Conservation (phyloP, 1,140 invertebrate species). For the Pseudomyrmex sp. region DNA sequence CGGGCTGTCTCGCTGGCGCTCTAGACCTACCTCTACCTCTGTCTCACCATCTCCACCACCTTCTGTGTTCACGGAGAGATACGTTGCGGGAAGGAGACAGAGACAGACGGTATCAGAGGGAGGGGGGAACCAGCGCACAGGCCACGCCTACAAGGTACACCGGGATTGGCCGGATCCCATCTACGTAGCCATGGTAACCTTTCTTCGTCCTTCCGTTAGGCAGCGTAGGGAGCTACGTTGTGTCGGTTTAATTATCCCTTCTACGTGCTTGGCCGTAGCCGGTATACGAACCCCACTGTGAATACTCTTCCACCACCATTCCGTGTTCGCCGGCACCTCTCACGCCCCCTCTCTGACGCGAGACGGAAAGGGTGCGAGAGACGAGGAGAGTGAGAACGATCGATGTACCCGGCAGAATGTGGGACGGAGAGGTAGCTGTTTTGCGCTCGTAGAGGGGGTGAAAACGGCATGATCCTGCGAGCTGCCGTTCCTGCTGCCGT, state of each 20-base stretch:
- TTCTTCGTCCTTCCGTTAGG: constrained; percentile 79
- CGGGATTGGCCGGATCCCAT: constrained; percentile 83
- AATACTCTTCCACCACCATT: constrained; percentile 9
- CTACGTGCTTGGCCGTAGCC: constrained; percentile 56
- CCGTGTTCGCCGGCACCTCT: constrained; percentile 49
- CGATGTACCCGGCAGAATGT: constrained; percentile 55
- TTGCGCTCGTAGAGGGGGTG: constrained; percentile 17
- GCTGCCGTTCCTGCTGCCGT: constrained; percentile 70
- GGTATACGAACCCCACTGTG: constrained; percentile 54
- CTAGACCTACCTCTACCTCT: constrained; percentile 72
- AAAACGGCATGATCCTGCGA: constrained; percentile 61
- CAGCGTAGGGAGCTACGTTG: constrained; percentile 67
- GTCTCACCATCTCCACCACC: constrained; percentile 53
- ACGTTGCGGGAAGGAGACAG: constrained; percentile 52
- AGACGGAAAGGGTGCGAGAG: constrained; percentile 48
- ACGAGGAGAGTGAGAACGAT: constrained; percentile 68
- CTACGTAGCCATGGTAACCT: constrained; percentile 81
- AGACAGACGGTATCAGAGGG: constrained; percentile 22
- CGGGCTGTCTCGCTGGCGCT: constrained; percentile 75
- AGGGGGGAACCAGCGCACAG: constrained; percentile 75
- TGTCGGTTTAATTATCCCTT: constrained; percentile 83
- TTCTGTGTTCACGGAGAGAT: constrained; percentile 1
- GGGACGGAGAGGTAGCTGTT: constrained; percentile 59
- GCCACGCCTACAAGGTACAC: constrained; percentile 78
- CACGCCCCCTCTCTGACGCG: constrained; percentile 53